phyloP scores from a whole-genome alignment of 2,888 invertebrate species.

The Carabus problematicus region DNA sequence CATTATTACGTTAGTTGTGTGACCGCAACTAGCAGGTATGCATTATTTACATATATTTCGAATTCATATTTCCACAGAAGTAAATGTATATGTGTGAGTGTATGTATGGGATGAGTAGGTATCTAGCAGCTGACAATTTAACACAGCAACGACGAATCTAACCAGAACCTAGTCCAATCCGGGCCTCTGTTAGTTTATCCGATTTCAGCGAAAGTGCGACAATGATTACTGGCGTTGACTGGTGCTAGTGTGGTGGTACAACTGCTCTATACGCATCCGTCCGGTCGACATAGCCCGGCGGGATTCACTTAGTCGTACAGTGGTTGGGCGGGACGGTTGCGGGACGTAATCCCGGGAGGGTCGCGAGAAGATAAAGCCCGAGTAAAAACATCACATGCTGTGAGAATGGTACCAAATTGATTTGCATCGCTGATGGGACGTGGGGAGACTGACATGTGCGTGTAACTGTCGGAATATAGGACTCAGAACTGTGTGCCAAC shows the following conservation, averaged over 20 bases:
- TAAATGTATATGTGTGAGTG: too few species aligned
- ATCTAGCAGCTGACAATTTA: background rate
- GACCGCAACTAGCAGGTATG: too few species aligned
- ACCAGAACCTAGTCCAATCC: conserved; percentile 14
- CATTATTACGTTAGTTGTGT: too few species aligned
- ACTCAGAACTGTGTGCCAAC: too few species aligned
- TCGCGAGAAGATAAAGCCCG: conserved; percentile 19
- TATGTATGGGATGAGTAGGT: too few species aligned
- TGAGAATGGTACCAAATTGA: conserved; percentile 30
- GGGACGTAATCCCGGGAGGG: conserved; percentile 12
- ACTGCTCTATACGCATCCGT: too few species aligned
- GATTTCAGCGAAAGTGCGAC: conserved; percentile 19
- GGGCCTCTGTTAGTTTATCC: conserved; percentile 35
- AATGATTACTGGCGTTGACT: conserved; percentile 22
- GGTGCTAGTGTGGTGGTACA: background rate
- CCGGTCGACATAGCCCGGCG: background rate
- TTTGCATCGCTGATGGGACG: conserved; percentile 30
- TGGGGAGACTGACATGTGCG: conserved; percentile 12
- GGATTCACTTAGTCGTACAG: conserved; percentile 15
- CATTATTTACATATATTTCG: too few species aligned
- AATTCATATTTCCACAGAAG: too few species aligned
- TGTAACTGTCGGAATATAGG: background rate
- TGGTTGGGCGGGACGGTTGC: background rate
- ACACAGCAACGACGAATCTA: background rate
- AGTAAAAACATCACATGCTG: conserved; percentile 29